Evolutionary conservation across 2,113 vertebrate species (phyloP).

Genomic region (Pleuronectes platessa): DNA sequence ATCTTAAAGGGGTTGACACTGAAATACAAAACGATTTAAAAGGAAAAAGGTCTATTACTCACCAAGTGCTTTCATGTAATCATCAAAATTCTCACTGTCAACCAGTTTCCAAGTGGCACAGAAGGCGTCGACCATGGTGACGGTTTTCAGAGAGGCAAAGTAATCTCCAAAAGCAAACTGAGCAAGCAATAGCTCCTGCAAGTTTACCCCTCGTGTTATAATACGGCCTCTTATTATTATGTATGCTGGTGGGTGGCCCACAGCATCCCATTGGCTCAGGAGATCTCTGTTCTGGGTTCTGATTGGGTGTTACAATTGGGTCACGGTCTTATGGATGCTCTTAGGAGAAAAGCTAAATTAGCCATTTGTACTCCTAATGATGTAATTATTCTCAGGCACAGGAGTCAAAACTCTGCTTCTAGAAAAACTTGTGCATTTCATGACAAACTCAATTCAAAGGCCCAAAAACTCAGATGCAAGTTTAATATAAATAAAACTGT

Average conservation of each 20-base stretch:
- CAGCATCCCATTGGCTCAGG: slow-evolving; percentile 69
- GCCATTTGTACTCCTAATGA: slow-evolving; percentile 58
- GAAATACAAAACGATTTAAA: not conserved
- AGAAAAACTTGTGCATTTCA: not conserved
- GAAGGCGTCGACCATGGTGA: slow-evolving; percentile 92
- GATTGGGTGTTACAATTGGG: slow-evolving; percentile 68
- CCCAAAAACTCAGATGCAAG: not conserved
- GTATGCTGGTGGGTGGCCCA: slow-evolving; percentile 56
- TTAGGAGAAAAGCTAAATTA: slow-evolving; percentile 22
- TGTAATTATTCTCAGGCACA: slow-evolving; percentile 50
- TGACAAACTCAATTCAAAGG: not conserved
- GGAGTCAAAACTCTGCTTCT: not conserved
- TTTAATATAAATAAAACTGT: too few species aligned
- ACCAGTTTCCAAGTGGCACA: slow-evolving; percentile 94
- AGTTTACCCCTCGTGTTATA: slow-evolving; percentile 43
- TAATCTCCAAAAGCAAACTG: slow-evolving; percentile 51
- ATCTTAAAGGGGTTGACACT: not conserved
- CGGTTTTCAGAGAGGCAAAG: slow-evolving; percentile 42
- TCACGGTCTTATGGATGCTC: slow-evolving; percentile 38
- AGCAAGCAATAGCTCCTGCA: slow-evolving; percentile 43
- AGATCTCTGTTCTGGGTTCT: slow-evolving; percentile 40
- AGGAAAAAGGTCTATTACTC: slow-evolving; percentile 56
- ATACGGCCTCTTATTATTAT: slow-evolving; percentile 64
- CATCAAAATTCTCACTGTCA: slow-evolving; percentile 93
- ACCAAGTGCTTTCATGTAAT: slow-evolving; percentile 95